phyloP scores from a whole-genome alignment of 92 coral and sea anemone species.

The Parazoanthus atlanticus region DNA sequence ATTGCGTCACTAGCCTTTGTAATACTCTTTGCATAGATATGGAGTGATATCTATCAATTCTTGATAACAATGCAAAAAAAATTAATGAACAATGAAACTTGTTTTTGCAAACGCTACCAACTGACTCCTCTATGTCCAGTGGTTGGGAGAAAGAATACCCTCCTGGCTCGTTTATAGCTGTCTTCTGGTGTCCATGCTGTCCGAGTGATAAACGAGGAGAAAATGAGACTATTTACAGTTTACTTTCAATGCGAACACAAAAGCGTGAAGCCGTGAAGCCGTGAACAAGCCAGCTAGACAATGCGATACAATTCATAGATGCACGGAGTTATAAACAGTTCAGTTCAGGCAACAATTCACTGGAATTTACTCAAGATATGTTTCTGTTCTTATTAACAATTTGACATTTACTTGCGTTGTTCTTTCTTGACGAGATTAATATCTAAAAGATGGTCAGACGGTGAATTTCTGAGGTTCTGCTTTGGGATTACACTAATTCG shows the following conservation, averaged over 20 bases:
- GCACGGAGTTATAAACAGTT: background rate
- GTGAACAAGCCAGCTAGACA: background rate
- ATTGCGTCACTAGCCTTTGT: too few relatives aligned
- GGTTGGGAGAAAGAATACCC: too few relatives aligned
- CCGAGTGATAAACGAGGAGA: background rate
- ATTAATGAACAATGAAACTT: too few relatives aligned
- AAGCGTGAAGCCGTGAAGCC: background rate
- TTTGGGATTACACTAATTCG: background rate
- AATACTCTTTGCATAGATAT: too few relatives aligned
- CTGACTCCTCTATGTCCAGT: too few relatives aligned
- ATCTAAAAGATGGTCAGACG: too few relatives aligned
- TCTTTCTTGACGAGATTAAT: background rate
- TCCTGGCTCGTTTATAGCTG: too few relatives aligned
- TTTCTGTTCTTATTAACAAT: background rate
- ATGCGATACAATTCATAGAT: background rate
- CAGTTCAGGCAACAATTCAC: background rate
- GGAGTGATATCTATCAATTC: too few relatives aligned
- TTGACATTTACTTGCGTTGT: background rate
- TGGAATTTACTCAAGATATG: background rate
- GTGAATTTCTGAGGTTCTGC: background rate
- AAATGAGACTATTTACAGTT: background rate
- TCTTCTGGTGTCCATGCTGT: background rate
- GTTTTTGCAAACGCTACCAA: too few relatives aligned
- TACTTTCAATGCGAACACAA: too few relatives aligned
- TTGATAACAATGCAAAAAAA: too few relatives aligned